Percentiles rank a stretch among this genome's conserved stretches.
These are phyloP conservation scores for Seriola aureovittata DNA, from an alignment of 2,113 vertebrate species.

Conservation along the genomic window DNA sequence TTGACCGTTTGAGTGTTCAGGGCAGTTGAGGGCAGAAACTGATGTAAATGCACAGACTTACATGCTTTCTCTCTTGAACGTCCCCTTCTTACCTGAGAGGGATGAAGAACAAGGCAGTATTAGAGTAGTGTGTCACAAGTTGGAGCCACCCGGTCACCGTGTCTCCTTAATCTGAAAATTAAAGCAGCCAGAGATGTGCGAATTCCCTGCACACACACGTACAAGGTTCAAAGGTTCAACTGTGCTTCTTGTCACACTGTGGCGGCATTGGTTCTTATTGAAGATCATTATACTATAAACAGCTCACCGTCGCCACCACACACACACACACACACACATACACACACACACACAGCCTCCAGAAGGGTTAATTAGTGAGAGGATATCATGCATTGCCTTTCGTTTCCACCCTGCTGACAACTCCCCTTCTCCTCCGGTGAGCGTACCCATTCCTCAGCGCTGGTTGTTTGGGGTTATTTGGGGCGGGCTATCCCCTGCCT, in stretches of 20 bases:
- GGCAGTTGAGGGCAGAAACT: no score
- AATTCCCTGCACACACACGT: background rate
- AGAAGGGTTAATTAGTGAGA: conserved; percentile 69
- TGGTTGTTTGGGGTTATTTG: conserved; percentile 61
- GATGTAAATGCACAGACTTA: no score
- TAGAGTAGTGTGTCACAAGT: no score
- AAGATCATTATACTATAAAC: conserved; percentile 16
- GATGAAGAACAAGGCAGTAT: no score
- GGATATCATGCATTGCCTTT: conserved; percentile 51
- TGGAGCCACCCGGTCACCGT: background rate
- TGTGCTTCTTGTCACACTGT: background rate
- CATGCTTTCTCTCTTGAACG: no score
- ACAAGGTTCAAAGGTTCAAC: conserved; percentile 50
- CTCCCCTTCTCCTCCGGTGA: conserved; percentile 33
- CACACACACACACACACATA: conserved; percentile 4
- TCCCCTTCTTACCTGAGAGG: no score
- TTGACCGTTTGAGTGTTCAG: no score
- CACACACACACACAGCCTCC: conserved; percentile 36
- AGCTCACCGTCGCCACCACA: background rate
- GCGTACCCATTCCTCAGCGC: conserved; percentile 41
- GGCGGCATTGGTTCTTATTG: conserved; percentile 8
- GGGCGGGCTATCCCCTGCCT: conserved; percentile 52
- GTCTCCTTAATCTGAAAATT: background rate
- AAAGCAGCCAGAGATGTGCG: background rate
- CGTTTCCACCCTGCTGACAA: conserved; percentile 35